Conservation (phyloP, 2,113 vertebrate species). For the Choloepus hoffmanni region DNA sequence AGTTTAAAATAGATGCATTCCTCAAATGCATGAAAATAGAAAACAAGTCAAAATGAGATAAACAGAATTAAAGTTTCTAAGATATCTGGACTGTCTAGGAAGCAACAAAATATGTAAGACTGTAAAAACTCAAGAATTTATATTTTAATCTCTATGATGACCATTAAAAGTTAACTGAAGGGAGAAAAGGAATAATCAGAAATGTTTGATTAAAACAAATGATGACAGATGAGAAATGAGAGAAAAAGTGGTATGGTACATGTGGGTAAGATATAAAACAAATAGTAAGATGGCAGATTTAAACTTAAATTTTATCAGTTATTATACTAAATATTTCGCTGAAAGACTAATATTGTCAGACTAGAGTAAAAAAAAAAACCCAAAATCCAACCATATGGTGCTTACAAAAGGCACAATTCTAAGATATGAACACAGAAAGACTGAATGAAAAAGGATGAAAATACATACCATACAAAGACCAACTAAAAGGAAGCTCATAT, state of each 20-base stretch:
- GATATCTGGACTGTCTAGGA: background rate
- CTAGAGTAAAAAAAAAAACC: no score
- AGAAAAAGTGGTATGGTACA: background rate
- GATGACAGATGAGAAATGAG: background rate
- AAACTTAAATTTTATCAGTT: conserved; percentile 7
- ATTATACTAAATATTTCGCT: conserved; percentile 8
- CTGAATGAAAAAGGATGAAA: background rate
- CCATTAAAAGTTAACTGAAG: background rate
- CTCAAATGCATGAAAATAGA: background rate
- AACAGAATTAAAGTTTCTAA: conserved; percentile 44
- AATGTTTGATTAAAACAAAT: background rate
- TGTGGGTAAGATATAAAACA: background rate
- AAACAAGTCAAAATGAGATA: background rate
- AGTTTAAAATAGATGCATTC: background rate
- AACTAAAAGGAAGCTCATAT: background rate
- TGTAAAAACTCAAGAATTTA: conserved; percentile 36
- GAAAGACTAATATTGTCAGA: background rate
- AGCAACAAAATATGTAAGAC: background rate
- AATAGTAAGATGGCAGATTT: background rate
- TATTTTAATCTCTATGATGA: conserved; percentile 2
- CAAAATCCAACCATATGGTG: no score
- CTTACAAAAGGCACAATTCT: no score
- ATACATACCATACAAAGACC: background rate
- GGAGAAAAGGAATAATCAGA: conserved; percentile 28
- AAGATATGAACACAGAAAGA: background rate